A percentile compares a stretch with the other conserved stretches of the same genome.
phyloP scores from a whole-genome alignment of 1,140 invertebrate genomes.

The Lordiphosa mommai region DNA sequence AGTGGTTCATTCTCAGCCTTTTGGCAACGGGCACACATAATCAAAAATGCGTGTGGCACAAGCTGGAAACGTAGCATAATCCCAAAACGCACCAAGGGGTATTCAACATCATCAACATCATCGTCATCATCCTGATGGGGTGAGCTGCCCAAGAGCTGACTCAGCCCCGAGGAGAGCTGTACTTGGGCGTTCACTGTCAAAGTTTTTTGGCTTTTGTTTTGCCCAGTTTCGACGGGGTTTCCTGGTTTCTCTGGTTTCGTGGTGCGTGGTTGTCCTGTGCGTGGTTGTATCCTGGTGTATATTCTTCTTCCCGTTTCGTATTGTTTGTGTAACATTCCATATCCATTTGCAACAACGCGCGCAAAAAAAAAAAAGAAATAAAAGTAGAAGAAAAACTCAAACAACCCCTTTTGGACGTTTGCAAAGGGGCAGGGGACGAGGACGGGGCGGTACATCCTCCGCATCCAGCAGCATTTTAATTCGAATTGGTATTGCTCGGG shows the following conservation, averaged over 20 bases:
- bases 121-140: neutral
- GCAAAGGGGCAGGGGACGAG: slow-evolving; percentile 1
- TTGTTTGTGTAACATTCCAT: slow-evolving; percentile 74
- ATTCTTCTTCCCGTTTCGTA: slow-evolving; percentile 20
- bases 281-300: slow-evolving; percentile 31
- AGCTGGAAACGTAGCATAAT: slow-evolving; percentile 37
- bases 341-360: slow-evolving; percentile 65
- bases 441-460: slow-evolving; percentile 42
- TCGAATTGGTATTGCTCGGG: slow-evolving; percentile 69
- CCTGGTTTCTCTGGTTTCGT: slow-evolving; percentile 17
- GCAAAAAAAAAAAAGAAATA: slow-evolving; percentile 12
- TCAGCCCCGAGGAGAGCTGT: slow-evolving; percentile 17
- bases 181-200: slow-evolving; percentile 18
- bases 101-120: slow-evolving; percentile 20
- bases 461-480: slow-evolving; percentile 68
- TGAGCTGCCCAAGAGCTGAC: slow-evolving; percentile 17
- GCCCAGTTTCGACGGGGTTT: slow-evolving; percentile 2
- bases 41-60: slow-evolving; percentile 65
- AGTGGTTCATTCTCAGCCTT: slow-evolving; percentile 10
- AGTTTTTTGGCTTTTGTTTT: slow-evolving; percentile 38
- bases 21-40: slow-evolving; percentile 45
- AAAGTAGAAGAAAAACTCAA: slow-evolving; percentile 26
- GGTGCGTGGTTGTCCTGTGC: slow-evolving; percentile 29
- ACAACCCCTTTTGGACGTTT: slow-evolving; percentile 51
- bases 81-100: slow-evolving; percentile 46